These are phyloP conservation scores for Pseudococcus jackbeardsleyi DNA, from an alignment of 2,888 invertebrate genomes.

Conservation along the genomic window DNA sequence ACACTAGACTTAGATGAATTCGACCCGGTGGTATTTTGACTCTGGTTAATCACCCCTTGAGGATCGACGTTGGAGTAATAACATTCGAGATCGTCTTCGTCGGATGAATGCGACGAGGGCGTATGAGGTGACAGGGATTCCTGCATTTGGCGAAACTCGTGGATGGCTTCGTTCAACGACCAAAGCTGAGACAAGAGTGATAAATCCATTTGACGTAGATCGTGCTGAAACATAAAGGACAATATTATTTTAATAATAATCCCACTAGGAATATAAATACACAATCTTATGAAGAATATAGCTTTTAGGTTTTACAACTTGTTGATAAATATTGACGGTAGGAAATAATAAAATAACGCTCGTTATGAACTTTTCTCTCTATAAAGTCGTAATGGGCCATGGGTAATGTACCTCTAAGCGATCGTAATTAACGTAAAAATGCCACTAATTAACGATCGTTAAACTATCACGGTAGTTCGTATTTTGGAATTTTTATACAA, in stretches of 20 bases:
- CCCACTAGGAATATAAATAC: background rate
- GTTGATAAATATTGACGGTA: slow-evolving; percentile 1
- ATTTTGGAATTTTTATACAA: background rate
- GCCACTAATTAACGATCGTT: slow-evolving; percentile 36
- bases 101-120: slow-evolving; percentile 68
- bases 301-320: background rate
- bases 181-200: slow-evolving; percentile 91
- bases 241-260: slow-evolving; percentile 64
- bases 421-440: slow-evolving; percentile 15
- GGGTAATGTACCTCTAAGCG: background rate
- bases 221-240: slow-evolving; percentile 78
- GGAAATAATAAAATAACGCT: background rate
- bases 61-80: slow-evolving; percentile 59
- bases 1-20: slow-evolving; percentile 58
- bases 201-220: slow-evolving; percentile 88
- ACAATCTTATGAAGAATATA: background rate
- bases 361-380: background rate
- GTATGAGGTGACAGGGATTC: slow-evolving; percentile 69
- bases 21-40: slow-evolving; percentile 56
- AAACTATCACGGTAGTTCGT: background rate
- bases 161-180: slow-evolving; percentile 92
- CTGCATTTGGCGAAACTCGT: slow-evolving; percentile 83
- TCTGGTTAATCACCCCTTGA: slow-evolving; percentile 46
- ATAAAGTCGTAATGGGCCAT: background rate
- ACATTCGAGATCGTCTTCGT: slow-evolving; percentile 67